A percentile compares a stretch with the other conserved stretches of the same genome.
Conservation (phyloP, 2,888 invertebrate genomes). For the Rhaphigaster nebulosa region DNA sequence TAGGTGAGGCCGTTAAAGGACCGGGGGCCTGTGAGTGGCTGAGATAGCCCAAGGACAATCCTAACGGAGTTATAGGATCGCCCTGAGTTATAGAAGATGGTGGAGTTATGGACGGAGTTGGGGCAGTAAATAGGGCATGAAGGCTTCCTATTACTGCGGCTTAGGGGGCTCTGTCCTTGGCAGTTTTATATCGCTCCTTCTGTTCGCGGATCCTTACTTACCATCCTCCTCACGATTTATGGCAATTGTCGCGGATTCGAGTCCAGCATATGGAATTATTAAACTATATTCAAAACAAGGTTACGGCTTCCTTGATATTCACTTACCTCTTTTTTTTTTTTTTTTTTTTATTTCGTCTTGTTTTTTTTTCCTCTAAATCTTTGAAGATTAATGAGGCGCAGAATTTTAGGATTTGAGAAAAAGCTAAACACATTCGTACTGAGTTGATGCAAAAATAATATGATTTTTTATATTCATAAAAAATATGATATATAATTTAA, state of each 20-base stretch:
- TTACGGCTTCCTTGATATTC: no score
- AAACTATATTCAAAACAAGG: neutral
- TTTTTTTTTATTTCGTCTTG: no score
- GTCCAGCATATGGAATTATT: neutral
- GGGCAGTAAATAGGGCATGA: slow-evolving; percentile 6
- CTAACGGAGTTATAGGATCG: neutral
- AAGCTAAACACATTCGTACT: no score
- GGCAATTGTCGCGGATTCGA: neutral
- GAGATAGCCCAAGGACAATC: neutral
- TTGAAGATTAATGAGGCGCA: no score
- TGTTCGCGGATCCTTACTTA: neutral
- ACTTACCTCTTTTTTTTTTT: no score
- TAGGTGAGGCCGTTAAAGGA: neutral
- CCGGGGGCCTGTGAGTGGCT: neutral
- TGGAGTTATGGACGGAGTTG: neutral
- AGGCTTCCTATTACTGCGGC: neutral
- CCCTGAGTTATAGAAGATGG: neutral
- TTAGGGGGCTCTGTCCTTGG: neutral
- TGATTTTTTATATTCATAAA: no score
- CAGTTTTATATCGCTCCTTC: neutral
- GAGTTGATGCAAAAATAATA: no score
- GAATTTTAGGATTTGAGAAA: no score
- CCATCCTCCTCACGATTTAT: neutral
- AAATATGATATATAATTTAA: no score
- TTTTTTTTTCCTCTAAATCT: no score